Base-by-base conservation (phyloP, 2,797 vertebrate genomes). In the Etheostoma perlongum region DNA sequence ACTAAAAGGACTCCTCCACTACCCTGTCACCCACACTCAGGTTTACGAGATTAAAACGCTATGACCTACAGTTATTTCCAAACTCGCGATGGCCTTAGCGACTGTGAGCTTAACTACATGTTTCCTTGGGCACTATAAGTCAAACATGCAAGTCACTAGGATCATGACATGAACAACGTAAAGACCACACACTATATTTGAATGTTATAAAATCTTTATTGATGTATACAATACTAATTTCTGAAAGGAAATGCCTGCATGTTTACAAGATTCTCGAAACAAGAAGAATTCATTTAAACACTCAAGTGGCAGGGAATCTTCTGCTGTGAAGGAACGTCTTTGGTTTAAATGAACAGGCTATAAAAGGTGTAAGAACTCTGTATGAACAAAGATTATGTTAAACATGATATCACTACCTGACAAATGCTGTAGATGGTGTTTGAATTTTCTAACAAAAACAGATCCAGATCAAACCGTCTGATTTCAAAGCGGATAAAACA, bases 151-250 rank as follows among this genome's bases (percentile, higher is more conserved):
- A 73, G 2, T 65, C 13, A 44, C 13, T 21, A 12, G 21, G 48
- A 40, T 48, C 18, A 55, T 13, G 12, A 51, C 30, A 36, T 4
- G 6, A 27, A 25, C 54, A 25, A 67, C 33, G 9, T 36, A 82
- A 63, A 83, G 40, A 54, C 30, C 16, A 64, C 47, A 79, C 64
- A 57, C 42, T 49, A 16, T 2, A 53, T 9, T 7, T 62, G 15
- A 58, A 67, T 70, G 71, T 83, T 88, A 87, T 76, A 89, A 88
- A 88, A 76, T 81, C 79, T 94, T 94, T 93, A 95, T 93, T 93
- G 79, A 85, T 60, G 76, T 76, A 81, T 83, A 85, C 63, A 88
- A 71, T 58, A 68, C 76, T 90, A 88, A 55, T 53, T 52, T 84
- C 67, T 64, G 42, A 67, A 30, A 85, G 76, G 66, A 81, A 82